These are phyloP conservation scores for Lepidocyrtoides sp. DNA, from an alignment of 2,888 invertebrate species.

Conservation along the genomic window DNA sequence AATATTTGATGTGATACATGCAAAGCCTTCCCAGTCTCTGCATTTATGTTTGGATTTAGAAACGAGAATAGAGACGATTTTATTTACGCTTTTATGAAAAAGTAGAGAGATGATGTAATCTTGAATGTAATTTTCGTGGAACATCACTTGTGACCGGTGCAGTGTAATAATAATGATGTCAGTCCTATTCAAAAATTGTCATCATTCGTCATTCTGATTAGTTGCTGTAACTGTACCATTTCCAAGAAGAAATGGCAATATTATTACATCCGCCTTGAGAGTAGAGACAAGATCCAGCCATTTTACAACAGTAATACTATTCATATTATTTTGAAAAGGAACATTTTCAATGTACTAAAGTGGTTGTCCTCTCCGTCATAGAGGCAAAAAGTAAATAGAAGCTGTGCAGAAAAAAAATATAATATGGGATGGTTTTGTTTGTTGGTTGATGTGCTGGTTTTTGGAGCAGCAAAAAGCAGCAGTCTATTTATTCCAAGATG, in stretches of 20 bases:
- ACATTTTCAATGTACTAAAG: background rate
- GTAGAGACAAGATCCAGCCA: too few species aligned
- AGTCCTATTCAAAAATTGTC: background rate
- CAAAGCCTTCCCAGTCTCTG: too few species aligned
- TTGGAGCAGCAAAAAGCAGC: background rate
- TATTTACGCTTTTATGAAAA: background rate
- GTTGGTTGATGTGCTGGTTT: conserved; percentile 22
- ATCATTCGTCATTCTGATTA: background rate
- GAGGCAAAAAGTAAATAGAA: conserved; percentile 1
- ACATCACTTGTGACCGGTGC: background rate
- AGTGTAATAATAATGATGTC: background rate
- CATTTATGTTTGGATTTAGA: too few species aligned
- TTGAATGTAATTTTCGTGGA: conserved; percentile 2
- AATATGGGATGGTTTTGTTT: background rate
- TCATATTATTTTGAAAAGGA: too few species aligned
- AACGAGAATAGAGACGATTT: too few species aligned
- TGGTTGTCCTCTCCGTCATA: background rate
- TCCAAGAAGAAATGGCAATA: background rate
- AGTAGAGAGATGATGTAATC: conserved; percentile 52
- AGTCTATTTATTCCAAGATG: conserved; percentile 38
- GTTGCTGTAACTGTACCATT: background rate
- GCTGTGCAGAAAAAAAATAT: background rate
- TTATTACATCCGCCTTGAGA: too few species aligned
- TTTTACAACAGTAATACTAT: too few species aligned
- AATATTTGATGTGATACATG: too few species aligned